Evolutionary conservation across 2,113 vertebrate genomes (phyloP), one percentile per base, ranked within the genome.

Genomic region (Nerophis lumbriciformis): DNA sequence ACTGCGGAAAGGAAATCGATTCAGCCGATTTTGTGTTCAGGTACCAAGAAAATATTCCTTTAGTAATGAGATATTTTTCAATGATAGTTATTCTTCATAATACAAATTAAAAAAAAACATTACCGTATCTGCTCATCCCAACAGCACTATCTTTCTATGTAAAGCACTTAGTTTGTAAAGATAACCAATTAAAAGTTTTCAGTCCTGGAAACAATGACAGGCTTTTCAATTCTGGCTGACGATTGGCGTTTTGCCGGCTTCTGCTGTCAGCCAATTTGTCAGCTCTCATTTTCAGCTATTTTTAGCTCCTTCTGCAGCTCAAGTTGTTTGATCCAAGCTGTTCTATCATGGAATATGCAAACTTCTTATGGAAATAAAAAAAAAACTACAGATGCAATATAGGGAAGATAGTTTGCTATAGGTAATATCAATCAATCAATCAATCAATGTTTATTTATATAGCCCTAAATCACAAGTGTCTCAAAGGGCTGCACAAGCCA

Each of bases 11-110:
- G 66, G 95, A 98, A 81, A 99, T 99, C 8, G 92, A 99, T 79
- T 92, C 91, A 0, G 92, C 96, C 1, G 96, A 99, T 88, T 99
- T 98, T 4, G 94, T 98, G 57, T 98, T 98, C 75, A 89, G 96
- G 96, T 98, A 83, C 53, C 42, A 4, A 45, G 11, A 45, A 45
- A 45, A 45, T 45, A 45, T 45, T 45, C 10, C 10, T 11, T 12
- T 45, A 4, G 42, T 45, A 12, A 45, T 12, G 5, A 45, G 42
- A 11, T 45, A 1, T 45, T 45, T 3, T 45, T 9, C 4, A 45
- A 11, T 44, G 2, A 8, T 44, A 44, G 8, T 45, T 45, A 9
- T 42, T 42, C 39, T 9, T 9, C 39, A 9, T 42, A 8, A 42
- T 42, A 42, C 8, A 42, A 42, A 42, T 19, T n/a, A 42, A 42